Evolutionary conservation across 2,113 vertebrate species (phyloP).

Genomic region (Paradoxurus hermaphroditus): DNA sequence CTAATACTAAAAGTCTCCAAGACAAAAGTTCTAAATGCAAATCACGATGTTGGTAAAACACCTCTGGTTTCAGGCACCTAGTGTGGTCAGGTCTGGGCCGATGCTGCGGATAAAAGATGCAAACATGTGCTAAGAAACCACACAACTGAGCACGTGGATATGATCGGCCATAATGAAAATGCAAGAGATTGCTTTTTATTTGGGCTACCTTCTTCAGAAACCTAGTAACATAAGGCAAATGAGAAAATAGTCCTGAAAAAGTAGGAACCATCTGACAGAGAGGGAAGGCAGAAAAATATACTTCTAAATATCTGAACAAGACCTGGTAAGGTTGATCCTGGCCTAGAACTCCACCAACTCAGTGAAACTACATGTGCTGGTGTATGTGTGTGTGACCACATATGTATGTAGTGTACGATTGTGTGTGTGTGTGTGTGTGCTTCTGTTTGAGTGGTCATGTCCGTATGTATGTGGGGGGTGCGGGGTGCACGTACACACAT

Average conservation of each 20-base stretch:
- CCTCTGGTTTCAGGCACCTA: not conserved
- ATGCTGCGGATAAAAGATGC: not conserved
- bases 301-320: not conserved
- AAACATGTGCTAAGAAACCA: not conserved
- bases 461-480: rapidly evolving
- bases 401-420: too few relatives aligned
- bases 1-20: not conserved
- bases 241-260: not conserved
- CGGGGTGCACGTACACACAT: not conserved
- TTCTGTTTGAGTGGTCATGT: not conserved
- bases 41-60: not conserved
- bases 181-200: not conserved
- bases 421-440: not conserved
- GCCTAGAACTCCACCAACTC: not conserved
- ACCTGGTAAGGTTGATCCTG: not conserved
- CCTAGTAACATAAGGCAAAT: not conserved
- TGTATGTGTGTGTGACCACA: not conserved
- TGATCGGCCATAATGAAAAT: not conserved
- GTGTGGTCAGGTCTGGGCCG: not conserved
- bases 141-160: not conserved
- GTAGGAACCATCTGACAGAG: not conserved
- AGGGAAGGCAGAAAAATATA: not conserved
- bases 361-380: not conserved
- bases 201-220: not conserved
- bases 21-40: not conserved